Conservation (phyloP, 2,888 invertebrate species). For the Margaritifera margaritifera region DNA sequence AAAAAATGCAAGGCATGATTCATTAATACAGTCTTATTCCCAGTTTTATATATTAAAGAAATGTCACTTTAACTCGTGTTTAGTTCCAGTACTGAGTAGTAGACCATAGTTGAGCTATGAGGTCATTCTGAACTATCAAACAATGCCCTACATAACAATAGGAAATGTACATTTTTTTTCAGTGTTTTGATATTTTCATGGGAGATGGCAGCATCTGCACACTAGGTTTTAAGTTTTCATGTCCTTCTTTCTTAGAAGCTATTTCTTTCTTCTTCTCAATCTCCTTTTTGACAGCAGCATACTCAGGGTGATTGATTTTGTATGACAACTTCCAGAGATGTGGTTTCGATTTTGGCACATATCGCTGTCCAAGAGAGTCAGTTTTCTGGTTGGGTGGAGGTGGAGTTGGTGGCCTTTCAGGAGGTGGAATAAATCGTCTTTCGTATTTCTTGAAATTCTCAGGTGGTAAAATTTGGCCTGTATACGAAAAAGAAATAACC, state of each 20-base stretch:
- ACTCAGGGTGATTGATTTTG: conserved; percentile 67
- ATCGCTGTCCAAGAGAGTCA: conserved; percentile 64
- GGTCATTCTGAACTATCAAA: too few species aligned
- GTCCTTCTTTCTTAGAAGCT: neutral
- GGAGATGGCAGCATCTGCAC: too few species aligned
- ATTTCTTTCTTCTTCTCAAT: conserved; percentile 45
- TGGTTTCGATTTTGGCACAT: conserved; percentile 57
- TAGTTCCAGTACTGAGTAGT: too few species aligned
- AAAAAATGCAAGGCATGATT: too few species aligned
- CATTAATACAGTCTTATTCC: too few species aligned
- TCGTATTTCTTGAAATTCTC: conserved; percentile 67
- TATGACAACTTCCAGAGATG: conserved; percentile 67
- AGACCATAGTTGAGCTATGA: too few species aligned
- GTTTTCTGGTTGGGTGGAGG: conserved; percentile 57
- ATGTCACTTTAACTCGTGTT: too few species aligned
- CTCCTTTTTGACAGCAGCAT: conserved; percentile 56
- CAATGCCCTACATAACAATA: too few species aligned
- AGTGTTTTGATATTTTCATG: too few species aligned
- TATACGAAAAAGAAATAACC: conserved; percentile 11
- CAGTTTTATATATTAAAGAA: too few species aligned
- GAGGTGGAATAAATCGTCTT: conserved; percentile 61
- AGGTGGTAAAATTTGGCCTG: conserved; percentile 70
- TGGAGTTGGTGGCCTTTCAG: conserved; percentile 53
- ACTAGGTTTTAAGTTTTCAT: too few species aligned
- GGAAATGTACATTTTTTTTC: too few species aligned